Percentiles rank a stretch among this genome's conserved stretches.
phyloP scores from a whole-genome alignment of 2,888 invertebrate species.

The Drosophila colorata region DNA sequence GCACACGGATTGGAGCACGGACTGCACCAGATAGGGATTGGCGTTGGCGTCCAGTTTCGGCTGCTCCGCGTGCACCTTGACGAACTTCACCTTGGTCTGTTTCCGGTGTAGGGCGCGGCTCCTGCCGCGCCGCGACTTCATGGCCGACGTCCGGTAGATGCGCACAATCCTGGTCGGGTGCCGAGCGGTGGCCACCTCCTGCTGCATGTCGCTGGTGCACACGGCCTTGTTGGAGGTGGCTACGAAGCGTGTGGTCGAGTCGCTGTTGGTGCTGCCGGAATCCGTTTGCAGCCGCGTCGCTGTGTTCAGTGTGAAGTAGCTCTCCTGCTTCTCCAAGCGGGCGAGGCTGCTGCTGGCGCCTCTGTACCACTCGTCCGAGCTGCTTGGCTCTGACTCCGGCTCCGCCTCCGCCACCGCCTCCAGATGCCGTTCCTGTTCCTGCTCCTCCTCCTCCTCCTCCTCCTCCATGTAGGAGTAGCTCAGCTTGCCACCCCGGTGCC shows the following conservation, averaged over 20 bases:
- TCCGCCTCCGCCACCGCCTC: background rate
- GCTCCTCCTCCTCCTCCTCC: slow-evolving; percentile 15
- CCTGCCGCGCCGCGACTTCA: slow-evolving; percentile 8
- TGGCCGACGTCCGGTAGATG: slow-evolving; percentile 1
- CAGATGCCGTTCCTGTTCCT: background rate
- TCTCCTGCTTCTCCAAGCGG: slow-evolving; percentile 29
- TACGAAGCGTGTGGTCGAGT: background rate
- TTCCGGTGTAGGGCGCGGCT: background rate
- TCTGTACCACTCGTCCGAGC: slow-evolving; percentile 39
- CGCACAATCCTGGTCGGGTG: slow-evolving; percentile 15
- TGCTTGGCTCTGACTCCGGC: background rate
- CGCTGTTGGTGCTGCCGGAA: background rate
- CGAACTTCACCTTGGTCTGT: slow-evolving; percentile 28
- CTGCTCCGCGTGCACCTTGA: background rate
- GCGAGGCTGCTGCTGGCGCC: slow-evolving; percentile 12
- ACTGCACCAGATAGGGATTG: background rate
- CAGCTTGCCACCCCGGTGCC: slow-evolving; percentile 3
- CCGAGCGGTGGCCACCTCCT: accelerated
- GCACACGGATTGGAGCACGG: slow-evolving; percentile 18
- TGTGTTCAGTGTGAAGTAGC: background rate
- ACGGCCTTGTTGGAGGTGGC: slow-evolving; percentile 35
- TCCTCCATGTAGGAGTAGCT: slow-evolving; percentile 26
- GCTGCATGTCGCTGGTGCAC: slow-evolving; percentile 20
- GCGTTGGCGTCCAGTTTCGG: too few relatives aligned
- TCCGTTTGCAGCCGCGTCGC: slow-evolving; percentile 34